Evolutionary conservation across 2,888 invertebrate genomes (phyloP).

Genomic region (Limnephilus auricula): DNA sequence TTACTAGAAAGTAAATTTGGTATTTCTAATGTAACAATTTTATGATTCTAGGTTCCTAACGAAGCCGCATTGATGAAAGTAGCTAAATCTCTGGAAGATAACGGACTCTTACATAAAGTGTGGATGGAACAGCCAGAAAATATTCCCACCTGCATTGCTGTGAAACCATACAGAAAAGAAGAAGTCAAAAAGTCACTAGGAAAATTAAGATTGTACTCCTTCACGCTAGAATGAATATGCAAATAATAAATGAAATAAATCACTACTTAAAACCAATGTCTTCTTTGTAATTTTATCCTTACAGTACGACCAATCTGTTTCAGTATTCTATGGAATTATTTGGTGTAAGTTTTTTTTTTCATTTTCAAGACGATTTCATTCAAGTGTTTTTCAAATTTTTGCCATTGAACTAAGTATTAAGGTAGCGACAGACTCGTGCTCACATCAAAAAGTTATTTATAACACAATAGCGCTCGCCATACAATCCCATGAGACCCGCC

Average conservation of each 20-base stretch:
- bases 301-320: not conserved
- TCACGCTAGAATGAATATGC: constrained; percentile 37
- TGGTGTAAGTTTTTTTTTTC: not conserved
- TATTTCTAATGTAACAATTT: not conserved
- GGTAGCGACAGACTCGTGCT: too few species aligned
- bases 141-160: constrained; percentile 94
- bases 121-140: constrained; percentile 99
- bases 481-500: too few species aligned
- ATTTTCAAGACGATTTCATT: too few species aligned
- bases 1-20: not conserved
- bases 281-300: not conserved
- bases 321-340: not conserved
- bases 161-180: constrained; percentile 94
- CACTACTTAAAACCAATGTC: not conserved
- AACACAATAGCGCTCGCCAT: too few species aligned
- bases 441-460: too few species aligned
- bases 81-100: constrained; percentile 83
- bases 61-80: constrained; percentile 85
- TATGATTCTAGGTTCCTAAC: constrained; percentile 82
- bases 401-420: too few species aligned
- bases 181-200: constrained; percentile 90
- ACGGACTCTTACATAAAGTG: constrained; percentile 89
- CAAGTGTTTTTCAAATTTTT: too few species aligned
- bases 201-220: constrained; percentile 86
- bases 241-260: not conserved